Conservation (phyloP, 2,888 invertebrate species). For the Synanthedon vespiformis region DNA sequence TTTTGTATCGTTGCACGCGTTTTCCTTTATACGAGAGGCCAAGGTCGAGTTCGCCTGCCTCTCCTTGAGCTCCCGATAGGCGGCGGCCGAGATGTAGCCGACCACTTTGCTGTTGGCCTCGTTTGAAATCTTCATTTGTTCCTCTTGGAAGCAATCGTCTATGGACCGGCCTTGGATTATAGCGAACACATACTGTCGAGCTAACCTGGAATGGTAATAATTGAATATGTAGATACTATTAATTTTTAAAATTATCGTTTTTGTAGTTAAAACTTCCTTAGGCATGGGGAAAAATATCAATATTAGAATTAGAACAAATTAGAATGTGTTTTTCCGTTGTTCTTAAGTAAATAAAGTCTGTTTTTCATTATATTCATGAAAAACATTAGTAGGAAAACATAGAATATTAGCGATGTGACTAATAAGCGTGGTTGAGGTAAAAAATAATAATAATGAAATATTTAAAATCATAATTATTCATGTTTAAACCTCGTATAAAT, state of each 20-base stretch:
- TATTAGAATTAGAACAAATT: no score
- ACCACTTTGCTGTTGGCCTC: conserved; percentile 42
- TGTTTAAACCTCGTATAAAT: no score
- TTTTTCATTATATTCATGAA: no score
- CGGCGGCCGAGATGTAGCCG: conserved; percentile 63
- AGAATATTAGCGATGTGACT: no score
- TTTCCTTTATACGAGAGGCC: conserved; percentile 55
- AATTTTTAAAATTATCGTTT: not conserved
- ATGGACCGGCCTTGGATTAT: conserved; percentile 75
- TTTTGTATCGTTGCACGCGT: conserved; percentile 28
- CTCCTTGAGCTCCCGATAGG: conserved; percentile 44
- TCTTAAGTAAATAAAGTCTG: no score
- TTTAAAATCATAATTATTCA: no score
- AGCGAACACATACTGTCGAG: conserved; percentile 73
- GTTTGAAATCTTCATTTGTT: conserved; percentile 40
- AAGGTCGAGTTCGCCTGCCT: conserved; percentile 25
- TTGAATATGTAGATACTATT: no score
- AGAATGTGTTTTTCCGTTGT: no score
- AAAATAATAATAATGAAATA: no score
- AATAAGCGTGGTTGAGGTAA: no score
- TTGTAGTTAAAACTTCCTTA: not conserved
- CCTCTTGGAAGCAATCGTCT: conserved; percentile 72
- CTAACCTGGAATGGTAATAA: conserved; percentile 50
- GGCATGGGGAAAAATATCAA: no score
- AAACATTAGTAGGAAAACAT: no score